Percentiles rank a stretch among this genome's conserved stretches.
Conservation (phyloP, 2,797 vertebrate species). For the Peromyscus melanophrys region DNA sequence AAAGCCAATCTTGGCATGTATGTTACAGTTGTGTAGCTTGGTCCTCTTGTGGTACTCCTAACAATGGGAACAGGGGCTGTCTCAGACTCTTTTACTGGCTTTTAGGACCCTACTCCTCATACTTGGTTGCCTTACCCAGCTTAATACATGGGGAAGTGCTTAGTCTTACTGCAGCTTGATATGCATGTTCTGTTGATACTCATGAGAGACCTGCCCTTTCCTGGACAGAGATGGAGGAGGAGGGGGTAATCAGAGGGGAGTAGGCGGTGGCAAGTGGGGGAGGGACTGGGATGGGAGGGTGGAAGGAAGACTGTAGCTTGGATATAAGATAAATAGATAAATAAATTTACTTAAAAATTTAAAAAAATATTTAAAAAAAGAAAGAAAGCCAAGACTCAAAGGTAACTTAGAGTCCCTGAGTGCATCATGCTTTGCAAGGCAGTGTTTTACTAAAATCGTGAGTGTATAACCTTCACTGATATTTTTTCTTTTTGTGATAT, state of each 20-base stretch:
- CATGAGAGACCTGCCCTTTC: not conserved
- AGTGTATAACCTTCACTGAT: slow-evolving; percentile 4
- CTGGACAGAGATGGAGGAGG: not conserved
- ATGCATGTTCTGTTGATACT: not conserved
- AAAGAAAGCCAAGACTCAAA: not conserved
- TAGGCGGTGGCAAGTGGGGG: not conserved
- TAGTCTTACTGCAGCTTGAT: not conserved
- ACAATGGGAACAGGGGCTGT: not conserved
- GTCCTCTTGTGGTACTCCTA: too few species aligned
- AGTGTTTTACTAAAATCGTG: not conserved
- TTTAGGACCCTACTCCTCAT: not conserved
- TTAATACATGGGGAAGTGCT: not conserved
- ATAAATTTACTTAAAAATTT: not conserved
- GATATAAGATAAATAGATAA: not conserved
- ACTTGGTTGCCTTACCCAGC: not conserved
- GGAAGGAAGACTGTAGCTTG: too few species aligned
- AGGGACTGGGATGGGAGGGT: not conserved
- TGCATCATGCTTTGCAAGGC: not conserved
- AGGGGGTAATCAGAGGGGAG: not conserved
- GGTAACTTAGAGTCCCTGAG: not conserved
- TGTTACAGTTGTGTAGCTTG: too few species aligned
- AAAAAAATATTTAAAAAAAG: not conserved
- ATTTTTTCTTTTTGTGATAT: slow-evolving; percentile 43
- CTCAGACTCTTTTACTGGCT: not conserved
- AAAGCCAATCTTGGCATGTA: not conserved